These are phyloP conservation scores for Callyntrura sp. DNA, from an alignment of 2,888 invertebrate genomes.

Conservation along the genomic window DNA sequence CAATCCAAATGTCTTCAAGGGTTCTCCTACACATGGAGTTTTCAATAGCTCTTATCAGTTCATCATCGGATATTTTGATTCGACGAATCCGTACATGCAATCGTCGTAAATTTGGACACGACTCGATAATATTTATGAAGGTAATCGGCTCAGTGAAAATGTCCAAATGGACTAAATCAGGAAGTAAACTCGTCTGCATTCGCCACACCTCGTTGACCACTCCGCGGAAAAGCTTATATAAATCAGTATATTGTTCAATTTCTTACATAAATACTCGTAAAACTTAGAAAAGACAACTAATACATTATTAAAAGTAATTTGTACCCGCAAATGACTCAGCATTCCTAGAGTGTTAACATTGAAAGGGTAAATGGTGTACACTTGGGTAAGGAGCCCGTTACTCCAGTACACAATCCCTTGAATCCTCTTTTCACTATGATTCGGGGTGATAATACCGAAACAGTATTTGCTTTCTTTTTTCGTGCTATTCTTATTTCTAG, in stretches of 20 bases:
- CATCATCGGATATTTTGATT: conserved; percentile 55
- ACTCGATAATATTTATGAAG: conserved; percentile 71
- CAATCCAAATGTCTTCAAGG: conserved; percentile 80
- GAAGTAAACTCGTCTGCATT: conserved; percentile 74
- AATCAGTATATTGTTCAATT: too few species aligned
- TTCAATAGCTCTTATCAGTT: conserved; percentile 67
- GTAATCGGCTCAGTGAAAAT: conserved; percentile 77
- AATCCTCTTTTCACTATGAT: conserved; percentile 77
- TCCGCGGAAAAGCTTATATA: conserved; percentile 76
- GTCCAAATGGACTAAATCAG: conserved; percentile 71
- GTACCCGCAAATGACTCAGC: conserved; percentile 34
- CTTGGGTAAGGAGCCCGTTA: conserved; percentile 55
- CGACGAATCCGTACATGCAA: conserved; percentile 70
- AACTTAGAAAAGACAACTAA: too few species aligned
- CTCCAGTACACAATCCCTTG: conserved; percentile 77
- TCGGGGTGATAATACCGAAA: conserved; percentile 75
- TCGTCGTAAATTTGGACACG: conserved; percentile 76
- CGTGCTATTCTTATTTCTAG: background rate
- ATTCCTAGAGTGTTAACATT: conserved; percentile 78
- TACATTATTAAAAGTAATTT: too few species aligned
- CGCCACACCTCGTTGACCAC: conserved; percentile 73
- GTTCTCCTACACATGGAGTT: conserved; percentile 78
- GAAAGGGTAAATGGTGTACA: conserved; percentile 79
- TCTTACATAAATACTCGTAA: too few species aligned
- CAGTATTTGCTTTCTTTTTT: conserved; percentile 27